Evolutionary conservation across 2,113 vertebrate genomes (phyloP), one percentile per base, ranked within the genome.

Genomic region (Oreochromis spilurus): DNA sequence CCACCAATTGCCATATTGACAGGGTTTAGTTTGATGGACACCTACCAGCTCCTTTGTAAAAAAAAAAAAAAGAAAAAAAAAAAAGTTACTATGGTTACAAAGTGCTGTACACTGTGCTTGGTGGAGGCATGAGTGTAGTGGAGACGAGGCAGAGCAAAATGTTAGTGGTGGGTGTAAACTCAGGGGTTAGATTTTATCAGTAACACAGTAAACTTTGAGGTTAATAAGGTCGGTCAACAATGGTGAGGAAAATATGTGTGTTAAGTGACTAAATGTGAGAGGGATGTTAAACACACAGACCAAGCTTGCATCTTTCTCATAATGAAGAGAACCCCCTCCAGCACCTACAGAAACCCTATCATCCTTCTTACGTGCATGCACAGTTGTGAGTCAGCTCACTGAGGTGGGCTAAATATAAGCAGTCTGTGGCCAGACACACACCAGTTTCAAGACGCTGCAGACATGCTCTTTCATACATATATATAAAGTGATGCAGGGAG

Each of bases 61-160:
- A 78, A 31, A 57, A 55, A 29, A 9, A 58, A 4, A 2, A 10
- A 16, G 1, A 19, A 5, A 31, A 2, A 5, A 12, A 65, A 86
- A 86, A 87, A 90, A 83, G 92, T 95, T 94, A 91, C 95, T 91
- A 96, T 96, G 95, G 94, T 90, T 86, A 95, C 92, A 92, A 93
- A 91, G 83, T 85, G 58, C 40, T 57, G 50, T 77, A 84, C 82
- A 62, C 72, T 40, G 62, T 79, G 80, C 82, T n/a, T 77, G 86
- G 34, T 87, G 83, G 80, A 54, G 79, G 31, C 81, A 79, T 21
- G 14, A 84, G 19, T 26, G 6, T 50, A 10, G 45, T 54, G 54
- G 50, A 60, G 31, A 85, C 40, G 82, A 83, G 29, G 34, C 55
- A 60, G 77, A 80, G 40, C 45, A 84, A 91, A 84, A 83, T 82